These are phyloP conservation scores for Empis livida DNA, from an alignment of 2,888 invertebrate genomes.

Conservation along the genomic window DNA sequence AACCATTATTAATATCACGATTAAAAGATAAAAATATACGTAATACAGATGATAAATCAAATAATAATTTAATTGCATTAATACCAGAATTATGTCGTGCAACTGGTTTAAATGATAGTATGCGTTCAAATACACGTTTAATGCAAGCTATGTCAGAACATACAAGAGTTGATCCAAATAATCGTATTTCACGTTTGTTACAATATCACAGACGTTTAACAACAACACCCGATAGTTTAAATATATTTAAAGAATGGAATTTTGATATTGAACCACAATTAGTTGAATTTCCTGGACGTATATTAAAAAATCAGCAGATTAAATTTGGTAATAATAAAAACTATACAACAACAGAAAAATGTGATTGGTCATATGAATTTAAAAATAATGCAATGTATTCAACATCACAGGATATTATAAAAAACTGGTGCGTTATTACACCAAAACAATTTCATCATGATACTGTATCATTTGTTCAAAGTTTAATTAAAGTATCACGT, in stretches of 20 bases:
- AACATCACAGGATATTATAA: neutral
- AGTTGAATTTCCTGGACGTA: conserved; percentile 51
- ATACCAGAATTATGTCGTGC: conserved; percentile 75
- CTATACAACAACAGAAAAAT: conserved; percentile 8
- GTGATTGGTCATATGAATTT: neutral
- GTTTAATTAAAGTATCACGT: neutral
- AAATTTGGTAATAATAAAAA: conserved; percentile 34
- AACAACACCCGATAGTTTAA: conserved; percentile 35
- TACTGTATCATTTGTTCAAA: neutral
- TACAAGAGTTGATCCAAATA: conserved; percentile 59
- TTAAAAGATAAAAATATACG: conserved; percentile 57
- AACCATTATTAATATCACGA: conserved; percentile 68
- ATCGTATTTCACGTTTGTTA: conserved; percentile 51
- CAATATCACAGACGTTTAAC: conserved; percentile 51
- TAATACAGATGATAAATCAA: conserved; percentile 41
- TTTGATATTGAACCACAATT: conserved; percentile 49
- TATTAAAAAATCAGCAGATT: conserved; percentile 51
- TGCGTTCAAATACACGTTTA: conserved; percentile 45
- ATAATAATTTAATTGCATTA: conserved; percentile 48
- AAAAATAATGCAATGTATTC: neutral
- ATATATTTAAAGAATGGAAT: conserved; percentile 58
- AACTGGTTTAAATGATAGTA: conserved; percentile 64
- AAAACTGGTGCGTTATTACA: too few relatives aligned
- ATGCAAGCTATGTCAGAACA: conserved; percentile 60
- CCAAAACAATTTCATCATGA: too few relatives aligned